Evolutionary conservation across 2,113 vertebrate species (phyloP).

Genomic region (Hydrochoerus hydrochaeris): DNA sequence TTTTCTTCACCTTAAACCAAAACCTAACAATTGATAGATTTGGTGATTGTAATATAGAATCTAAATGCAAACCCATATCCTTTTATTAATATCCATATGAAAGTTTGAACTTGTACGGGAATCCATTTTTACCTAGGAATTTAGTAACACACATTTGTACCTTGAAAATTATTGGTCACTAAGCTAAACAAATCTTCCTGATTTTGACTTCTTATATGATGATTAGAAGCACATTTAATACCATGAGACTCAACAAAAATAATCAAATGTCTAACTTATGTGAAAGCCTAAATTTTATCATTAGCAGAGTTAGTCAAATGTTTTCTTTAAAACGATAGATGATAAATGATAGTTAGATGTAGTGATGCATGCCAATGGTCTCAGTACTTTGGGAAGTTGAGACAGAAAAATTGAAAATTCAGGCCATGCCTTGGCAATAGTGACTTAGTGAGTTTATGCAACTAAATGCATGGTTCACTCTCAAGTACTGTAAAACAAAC

Average conservation of each 20-base stretch:
- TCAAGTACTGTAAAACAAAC: not conserved
- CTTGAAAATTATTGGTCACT: not conserved
- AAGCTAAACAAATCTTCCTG: not conserved
- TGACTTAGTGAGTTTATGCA: not conserved
- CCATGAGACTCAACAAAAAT: not conserved
- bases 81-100: not conserved
- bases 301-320: not conserved
- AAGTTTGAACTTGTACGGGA: not conserved
- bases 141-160: not conserved
- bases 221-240: constrained; percentile 5
- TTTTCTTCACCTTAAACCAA: not conserved
- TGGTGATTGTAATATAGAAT: not conserved
- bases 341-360: not conserved
- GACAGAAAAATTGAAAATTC: not conserved
- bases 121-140: not conserved
- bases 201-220: not conserved
- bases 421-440: not conserved
- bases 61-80: not conserved
- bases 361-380: not conserved
- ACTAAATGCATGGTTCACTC: not conserved
- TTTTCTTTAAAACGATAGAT: not conserved
- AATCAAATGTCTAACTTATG: not conserved
- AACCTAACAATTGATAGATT: not conserved
- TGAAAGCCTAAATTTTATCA: not conserved
- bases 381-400: not conserved